These are phyloP conservation scores for Gracilinanus agilis DNA, from an alignment of 2,113 vertebrate species.

Conservation along the genomic window DNA sequence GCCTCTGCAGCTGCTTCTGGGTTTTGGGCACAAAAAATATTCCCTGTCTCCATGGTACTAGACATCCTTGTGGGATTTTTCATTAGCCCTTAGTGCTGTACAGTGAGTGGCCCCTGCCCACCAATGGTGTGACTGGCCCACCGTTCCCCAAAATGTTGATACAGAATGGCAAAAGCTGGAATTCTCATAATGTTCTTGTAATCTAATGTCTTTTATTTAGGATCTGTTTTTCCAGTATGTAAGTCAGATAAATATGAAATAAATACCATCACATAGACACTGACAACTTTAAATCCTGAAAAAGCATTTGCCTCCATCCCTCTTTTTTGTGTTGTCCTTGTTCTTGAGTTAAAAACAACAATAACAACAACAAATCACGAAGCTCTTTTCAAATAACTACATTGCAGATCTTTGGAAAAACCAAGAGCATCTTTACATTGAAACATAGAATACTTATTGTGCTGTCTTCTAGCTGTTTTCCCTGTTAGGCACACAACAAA, in stretches of 20 bases:
- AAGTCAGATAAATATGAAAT: constrained; percentile 25
- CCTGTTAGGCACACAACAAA: background rate
- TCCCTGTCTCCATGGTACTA: background rate
- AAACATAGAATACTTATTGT: background rate
- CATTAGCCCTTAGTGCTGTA: background rate
- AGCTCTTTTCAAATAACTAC: background rate
- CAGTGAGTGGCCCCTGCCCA: background rate
- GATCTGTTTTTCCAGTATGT: background rate
- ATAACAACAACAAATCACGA: background rate
- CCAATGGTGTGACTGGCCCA: background rate
- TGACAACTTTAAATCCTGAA: background rate
- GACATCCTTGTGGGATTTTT: background rate
- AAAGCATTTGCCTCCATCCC: constrained; percentile 3
- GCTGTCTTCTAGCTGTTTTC: background rate
- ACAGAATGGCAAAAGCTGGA: background rate
- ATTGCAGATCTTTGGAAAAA: constrained; percentile 12
- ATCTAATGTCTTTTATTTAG: constrained; percentile 13
- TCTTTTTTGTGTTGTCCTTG: background rate
- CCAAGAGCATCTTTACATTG: background rate
- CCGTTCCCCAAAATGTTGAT: background rate
- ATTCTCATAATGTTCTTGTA: background rate
- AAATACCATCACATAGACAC: constrained; percentile 12
- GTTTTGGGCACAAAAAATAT: background rate
- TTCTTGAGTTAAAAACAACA: background rate
- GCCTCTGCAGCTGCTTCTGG: background rate